A percentile compares a stretch with the other conserved stretches of the same genome.
These are phyloP conservation scores for Catalaphyllia jardinei DNA, from an alignment of 64 coral and sea anemone genomes.

Conservation along the genomic window DNA sequence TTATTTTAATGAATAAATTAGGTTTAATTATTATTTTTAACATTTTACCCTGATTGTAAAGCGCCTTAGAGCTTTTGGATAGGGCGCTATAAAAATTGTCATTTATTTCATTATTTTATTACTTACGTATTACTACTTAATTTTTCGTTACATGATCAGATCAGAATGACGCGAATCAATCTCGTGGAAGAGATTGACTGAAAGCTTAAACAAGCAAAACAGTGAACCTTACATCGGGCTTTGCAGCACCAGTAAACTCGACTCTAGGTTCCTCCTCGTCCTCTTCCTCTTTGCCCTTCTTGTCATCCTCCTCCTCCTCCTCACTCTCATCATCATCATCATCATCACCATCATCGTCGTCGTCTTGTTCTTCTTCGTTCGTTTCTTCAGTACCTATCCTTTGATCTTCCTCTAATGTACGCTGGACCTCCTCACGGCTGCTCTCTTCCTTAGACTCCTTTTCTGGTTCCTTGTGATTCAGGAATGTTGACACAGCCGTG, in stretches of 20 bases:
- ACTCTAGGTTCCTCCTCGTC: constrained; percentile 49
- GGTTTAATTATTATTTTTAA: too few relatives aligned
- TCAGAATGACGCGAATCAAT: too few relatives aligned
- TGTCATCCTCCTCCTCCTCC: neutral
- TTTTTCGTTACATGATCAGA: too few relatives aligned
- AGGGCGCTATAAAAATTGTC: too few relatives aligned
- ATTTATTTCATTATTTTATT: too few relatives aligned
- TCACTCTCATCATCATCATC: neutral
- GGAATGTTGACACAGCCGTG: constrained; percentile 34
- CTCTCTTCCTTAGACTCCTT: neutral
- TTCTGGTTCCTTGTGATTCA: neutral
- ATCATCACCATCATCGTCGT: neutral
- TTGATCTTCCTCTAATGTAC: neutral
- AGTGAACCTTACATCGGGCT: constrained; percentile 8
- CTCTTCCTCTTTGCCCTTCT: neutral
- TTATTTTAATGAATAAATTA: too few relatives aligned
- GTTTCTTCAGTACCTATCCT: neutral
- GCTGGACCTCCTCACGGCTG: neutral
- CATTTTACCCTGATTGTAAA: too few relatives aligned
- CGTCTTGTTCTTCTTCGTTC: neutral
- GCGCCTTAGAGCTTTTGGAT: too few relatives aligned
- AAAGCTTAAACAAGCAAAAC: neutral
- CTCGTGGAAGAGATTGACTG: too few relatives aligned
- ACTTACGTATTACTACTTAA: too few relatives aligned
- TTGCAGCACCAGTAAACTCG: constrained; percentile 40